phyloP scores from a whole-genome alignment of 2,113 vertebrate genomes.

The Microtus montanus region DNA sequence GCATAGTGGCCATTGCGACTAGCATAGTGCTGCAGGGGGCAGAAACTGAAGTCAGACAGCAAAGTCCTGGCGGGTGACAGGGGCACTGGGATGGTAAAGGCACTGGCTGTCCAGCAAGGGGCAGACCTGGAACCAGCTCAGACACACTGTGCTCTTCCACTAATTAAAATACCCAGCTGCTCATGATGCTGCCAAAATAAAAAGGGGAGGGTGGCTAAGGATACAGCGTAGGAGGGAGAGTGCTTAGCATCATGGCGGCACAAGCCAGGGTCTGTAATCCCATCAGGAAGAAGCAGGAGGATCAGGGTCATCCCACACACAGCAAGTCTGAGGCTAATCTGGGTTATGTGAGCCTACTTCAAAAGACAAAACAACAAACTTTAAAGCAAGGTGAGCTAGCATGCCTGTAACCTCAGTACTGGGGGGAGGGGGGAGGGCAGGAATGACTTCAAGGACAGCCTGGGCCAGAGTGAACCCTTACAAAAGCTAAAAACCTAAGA shows the following conservation, averaged over 20 bases:
- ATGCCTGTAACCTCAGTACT: neutral
- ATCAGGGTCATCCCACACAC: neutral
- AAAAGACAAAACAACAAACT: neutral
- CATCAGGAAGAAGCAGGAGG: neutral
- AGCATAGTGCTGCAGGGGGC: constrained; percentile 90
- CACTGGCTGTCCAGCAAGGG: neutral
- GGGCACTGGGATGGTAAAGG: no score
- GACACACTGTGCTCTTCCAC: neutral
- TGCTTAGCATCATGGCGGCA: neutral
- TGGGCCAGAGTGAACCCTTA: neutral
- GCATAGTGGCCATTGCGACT: constrained; percentile 90
- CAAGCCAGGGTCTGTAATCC: neutral
- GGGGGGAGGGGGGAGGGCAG: fast-evolving
- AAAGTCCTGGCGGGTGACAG: neutral
- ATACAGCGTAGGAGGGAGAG: neutral
- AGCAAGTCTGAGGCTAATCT: neutral
- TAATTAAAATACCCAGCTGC: neutral
- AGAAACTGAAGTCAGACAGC: neutral
- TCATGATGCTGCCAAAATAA: neutral
- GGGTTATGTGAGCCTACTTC: neutral
- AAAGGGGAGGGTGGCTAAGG: neutral
- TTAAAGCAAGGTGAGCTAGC: neutral
- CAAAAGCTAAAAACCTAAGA: neutral
- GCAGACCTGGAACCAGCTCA: fast-evolving
- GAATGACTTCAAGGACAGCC: neutral